A percentile compares a stretch with the other conserved stretches of the same genome.
phyloP scores from a whole-genome alignment of 2,888 invertebrate species.

The Ethmia dodecea region DNA sequence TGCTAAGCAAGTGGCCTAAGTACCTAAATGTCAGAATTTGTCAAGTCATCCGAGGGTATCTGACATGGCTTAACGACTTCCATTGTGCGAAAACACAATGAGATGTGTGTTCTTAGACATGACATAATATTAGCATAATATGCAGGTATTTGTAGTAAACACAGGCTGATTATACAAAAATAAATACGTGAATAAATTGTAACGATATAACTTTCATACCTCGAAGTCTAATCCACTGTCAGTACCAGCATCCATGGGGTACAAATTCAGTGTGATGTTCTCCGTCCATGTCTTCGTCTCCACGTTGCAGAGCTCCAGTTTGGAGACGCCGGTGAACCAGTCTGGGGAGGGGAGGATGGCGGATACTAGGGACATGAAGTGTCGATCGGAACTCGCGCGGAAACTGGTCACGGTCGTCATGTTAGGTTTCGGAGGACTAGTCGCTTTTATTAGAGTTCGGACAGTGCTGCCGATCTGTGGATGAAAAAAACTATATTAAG shows the following conservation, averaged over 20 bases:
- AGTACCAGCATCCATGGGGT: slow-evolving; percentile 97
- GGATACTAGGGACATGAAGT: slow-evolving; percentile 54
- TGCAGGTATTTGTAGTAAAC: too few relatives aligned
- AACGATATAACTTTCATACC: too few relatives aligned
- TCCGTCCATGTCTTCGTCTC: slow-evolving; percentile 95
- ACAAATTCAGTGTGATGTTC: slow-evolving; percentile 87
- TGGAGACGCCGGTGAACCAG: slow-evolving; percentile 96
- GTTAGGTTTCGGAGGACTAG: slow-evolving; percentile 43
- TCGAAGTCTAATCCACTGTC: slow-evolving; percentile 94
- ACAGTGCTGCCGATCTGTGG: slow-evolving; percentile 51
- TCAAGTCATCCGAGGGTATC: too few relatives aligned
- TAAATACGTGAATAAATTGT: too few relatives aligned
- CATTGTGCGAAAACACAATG: too few relatives aligned
- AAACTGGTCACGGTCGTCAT: slow-evolving; percentile 49
- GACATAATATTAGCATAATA: too few relatives aligned
- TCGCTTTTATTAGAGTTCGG: slow-evolving; percentile 61
- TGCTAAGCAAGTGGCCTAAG: too few relatives aligned
- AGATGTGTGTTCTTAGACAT: too few relatives aligned
- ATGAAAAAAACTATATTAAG: too few relatives aligned
- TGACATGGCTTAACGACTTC: too few relatives aligned
- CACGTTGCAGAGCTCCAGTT: slow-evolving; percentile 89
- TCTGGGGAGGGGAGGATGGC: slow-evolving; percentile 85
- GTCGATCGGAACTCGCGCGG: slow-evolving; percentile 47
- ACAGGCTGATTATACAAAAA: too few relatives aligned
- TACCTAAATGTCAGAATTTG: too few relatives aligned